Evolutionary conservation across 2,888 invertebrate genomes (phyloP).

Genomic region (Lamproptera curius): DNA sequence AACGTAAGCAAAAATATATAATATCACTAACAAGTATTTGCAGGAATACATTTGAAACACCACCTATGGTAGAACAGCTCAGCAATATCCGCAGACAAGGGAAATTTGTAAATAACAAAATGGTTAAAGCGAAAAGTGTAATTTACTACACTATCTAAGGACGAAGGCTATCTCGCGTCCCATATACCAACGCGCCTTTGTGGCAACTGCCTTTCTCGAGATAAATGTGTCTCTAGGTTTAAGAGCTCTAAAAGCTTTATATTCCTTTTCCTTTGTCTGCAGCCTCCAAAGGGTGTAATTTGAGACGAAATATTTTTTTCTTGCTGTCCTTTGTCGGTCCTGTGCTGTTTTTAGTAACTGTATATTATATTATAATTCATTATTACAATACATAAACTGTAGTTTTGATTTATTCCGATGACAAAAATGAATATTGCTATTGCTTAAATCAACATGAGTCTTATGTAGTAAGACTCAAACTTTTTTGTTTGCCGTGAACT

Average conservation of each 20-base stretch:
- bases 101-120: not conserved
- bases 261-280: not conserved
- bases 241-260: conserved; percentile 4
- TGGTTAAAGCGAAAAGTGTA: not conserved
- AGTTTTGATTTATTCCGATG: too few species aligned
- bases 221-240: conserved; percentile 10
- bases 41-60: too few species aligned
- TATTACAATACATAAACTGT: too few species aligned
- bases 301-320: conserved; percentile 33
- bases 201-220: conserved; percentile 1
- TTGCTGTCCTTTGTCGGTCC: too few species aligned
- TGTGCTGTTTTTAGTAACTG: too few species aligned
- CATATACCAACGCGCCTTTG: conserved; percentile 9
- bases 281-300: conserved; percentile 28
- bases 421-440: too few species aligned
- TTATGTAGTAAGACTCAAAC: too few species aligned
- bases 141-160: conserved; percentile 4
- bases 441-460: too few species aligned
- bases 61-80: not conserved
- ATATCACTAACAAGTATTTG: too few species aligned
- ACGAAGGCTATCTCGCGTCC: conserved; percentile 4
- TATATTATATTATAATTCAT: too few species aligned
- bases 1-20: too few species aligned
- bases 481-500: too few species aligned
- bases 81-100: not conserved